phyloP scores from a whole-genome alignment of 2,113 vertebrate species.

The Neopipo cinnamomea region DNA sequence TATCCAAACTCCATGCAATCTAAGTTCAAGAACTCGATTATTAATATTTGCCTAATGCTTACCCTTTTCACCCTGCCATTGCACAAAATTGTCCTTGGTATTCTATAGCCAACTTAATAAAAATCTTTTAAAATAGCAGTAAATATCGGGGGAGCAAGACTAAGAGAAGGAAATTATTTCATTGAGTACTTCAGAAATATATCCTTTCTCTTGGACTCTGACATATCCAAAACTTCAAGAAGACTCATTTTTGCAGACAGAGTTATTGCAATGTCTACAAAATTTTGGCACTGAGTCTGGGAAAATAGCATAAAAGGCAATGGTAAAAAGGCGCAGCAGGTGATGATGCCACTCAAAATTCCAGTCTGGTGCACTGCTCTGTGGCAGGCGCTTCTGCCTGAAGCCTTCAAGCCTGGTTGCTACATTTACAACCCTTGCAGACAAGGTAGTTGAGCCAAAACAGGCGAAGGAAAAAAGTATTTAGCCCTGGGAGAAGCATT shows the following conservation, averaged over 20 bases:
- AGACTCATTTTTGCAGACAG: not conserved
- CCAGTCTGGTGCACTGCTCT: not conserved
- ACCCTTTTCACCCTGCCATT: not conserved
- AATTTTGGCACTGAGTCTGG: not conserved
- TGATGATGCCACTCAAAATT: constrained; percentile 49
- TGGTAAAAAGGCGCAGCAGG: not conserved
- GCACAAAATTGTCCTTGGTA: not conserved
- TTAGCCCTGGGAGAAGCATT: not conserved
- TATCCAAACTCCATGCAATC: not conserved
- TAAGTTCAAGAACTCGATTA: not conserved
- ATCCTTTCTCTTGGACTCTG: not conserved
- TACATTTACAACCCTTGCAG: not conserved
- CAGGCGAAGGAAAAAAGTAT: not conserved
- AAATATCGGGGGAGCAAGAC: not conserved
- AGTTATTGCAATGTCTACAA: not conserved
- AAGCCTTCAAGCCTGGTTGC: not conserved
- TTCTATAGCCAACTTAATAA: not conserved
- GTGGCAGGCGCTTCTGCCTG: not conserved
- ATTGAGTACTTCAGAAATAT: not conserved
- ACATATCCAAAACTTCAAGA: not conserved
- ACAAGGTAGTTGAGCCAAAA: not conserved
- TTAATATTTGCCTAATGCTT: not conserved
- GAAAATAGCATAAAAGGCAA: not conserved
- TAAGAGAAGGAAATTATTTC: not conserved
- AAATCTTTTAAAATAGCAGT: not conserved